These are phyloP conservation scores for Vulpes lagopus DNA, from an alignment of 2,113 vertebrate genomes.

Conservation along the genomic window DNA sequence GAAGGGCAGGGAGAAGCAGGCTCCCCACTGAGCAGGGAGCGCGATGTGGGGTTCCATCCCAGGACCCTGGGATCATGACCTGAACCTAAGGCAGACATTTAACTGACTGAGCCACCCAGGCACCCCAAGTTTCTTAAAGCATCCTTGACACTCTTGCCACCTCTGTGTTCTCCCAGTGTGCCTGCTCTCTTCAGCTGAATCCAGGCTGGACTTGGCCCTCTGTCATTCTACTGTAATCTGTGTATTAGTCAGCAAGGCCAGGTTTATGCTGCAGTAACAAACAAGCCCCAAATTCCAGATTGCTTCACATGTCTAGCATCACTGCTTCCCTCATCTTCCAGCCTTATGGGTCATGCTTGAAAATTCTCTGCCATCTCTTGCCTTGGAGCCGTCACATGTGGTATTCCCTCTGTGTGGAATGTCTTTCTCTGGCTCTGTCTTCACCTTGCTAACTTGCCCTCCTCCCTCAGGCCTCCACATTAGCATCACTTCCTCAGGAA, in stretches of 20 bases:
- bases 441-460: not conserved
- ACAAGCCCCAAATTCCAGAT: not conserved
- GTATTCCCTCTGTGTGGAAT: not conserved
- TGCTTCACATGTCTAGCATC: not conserved
- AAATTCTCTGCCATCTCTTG: not conserved
- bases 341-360: not conserved
- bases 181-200: not conserved
- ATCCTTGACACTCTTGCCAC: not conserved
- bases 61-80: no score
- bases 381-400: not conserved
- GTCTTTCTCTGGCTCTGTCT: not conserved
- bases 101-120: no score
- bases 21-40: no score
- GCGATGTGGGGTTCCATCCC: no score
- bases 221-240: not conserved
- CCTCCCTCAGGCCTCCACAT: not conserved
- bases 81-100: no score
- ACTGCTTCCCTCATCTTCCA: not conserved
- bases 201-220: not conserved
- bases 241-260: not conserved
- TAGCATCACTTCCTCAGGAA: not conserved
- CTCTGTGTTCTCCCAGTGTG: not conserved
- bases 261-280: not conserved
- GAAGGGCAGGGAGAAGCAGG: no score
- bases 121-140: not conserved